Percentiles rank a stretch among this genome's conserved stretches.
Evolutionary conservation across 2,113 vertebrate genomes (phyloP).

Genomic region (Daubentonia madagascariensis): DNA sequence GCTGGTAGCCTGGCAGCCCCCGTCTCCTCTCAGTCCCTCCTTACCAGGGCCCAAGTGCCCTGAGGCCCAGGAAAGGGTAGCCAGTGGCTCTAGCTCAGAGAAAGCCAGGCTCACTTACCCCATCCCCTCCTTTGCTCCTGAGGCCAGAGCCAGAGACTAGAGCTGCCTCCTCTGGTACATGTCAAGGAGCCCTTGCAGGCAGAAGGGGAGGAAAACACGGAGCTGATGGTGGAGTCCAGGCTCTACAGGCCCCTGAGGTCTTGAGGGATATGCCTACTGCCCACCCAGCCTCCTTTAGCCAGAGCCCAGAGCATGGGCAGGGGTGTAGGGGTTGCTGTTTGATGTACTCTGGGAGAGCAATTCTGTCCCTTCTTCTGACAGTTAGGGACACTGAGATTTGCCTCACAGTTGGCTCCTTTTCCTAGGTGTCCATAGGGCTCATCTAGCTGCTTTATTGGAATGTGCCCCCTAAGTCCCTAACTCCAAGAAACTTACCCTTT

Average conservation of each 20-base stretch:
- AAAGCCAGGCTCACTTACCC: not conserved
- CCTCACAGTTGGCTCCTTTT: not conserved
- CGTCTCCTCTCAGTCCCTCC: not conserved
- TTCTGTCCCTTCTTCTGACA: not conserved
- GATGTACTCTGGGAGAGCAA: not conserved
- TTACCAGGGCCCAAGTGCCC: not conserved
- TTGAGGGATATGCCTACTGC: not conserved
- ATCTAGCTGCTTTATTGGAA: not conserved
- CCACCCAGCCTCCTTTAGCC: not conserved
- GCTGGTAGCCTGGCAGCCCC: not conserved
- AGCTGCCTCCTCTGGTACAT: not conserved
- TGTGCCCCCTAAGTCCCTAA: not conserved
- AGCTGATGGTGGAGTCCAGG: not conserved
- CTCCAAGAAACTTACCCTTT: not conserved
- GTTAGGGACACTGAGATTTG: not conserved
- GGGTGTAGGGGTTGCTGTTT: not conserved
- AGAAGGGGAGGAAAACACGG: not conserved
- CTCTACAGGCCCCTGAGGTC: not conserved
- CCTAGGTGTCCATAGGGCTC: not conserved
- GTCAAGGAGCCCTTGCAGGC: not conserved
- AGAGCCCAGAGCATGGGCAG: not conserved
- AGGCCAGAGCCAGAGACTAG: not conserved
- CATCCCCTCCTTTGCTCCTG: not conserved
- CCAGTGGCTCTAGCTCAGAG: not conserved
- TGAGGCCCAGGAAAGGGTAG: not conserved